These are phyloP conservation scores for Glaucomys volans DNA, from an alignment of 2,113 vertebrate genomes.

Conservation along the genomic window DNA sequence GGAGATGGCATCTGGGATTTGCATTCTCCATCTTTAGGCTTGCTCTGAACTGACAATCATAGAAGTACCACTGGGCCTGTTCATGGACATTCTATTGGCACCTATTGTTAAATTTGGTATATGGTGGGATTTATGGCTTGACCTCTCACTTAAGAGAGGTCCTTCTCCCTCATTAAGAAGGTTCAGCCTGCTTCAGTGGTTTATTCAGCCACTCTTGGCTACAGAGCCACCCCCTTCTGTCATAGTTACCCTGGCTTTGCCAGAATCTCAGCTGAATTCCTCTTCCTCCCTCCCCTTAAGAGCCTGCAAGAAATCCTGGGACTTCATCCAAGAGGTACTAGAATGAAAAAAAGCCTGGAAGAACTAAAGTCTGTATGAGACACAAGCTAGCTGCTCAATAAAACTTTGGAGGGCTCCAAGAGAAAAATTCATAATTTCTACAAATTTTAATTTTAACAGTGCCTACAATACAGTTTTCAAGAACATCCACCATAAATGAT, in stretches of 20 bases:
- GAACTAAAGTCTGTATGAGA: neutral
- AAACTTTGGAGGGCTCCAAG: neutral
- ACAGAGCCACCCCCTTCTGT: neutral
- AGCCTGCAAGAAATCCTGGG: neutral
- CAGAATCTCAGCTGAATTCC: neutral
- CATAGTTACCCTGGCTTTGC: neutral
- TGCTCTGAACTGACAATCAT: neutral
- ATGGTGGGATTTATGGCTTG: neutral
- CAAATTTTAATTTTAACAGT: neutral
- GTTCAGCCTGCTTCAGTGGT: too few species aligned
- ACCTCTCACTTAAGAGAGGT: too few species aligned
- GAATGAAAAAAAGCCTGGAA: neutral
- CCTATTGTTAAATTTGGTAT: neutral
- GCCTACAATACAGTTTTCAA: conserved; percentile 1
- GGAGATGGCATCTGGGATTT: neutral
- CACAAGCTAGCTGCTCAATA: conserved; percentile 13
- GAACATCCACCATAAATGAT: neutral
- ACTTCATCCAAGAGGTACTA: neutral
- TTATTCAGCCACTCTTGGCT: neutral
- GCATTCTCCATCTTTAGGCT: neutral
- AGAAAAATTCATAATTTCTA: neutral
- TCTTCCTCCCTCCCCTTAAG: neutral
- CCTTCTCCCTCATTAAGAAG: neutral
- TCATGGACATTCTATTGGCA: neutral
- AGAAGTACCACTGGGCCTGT: neutral